These are phyloP conservation scores for Tachycineta bicolor DNA, from an alignment of 2,113 vertebrate genomes.

Conservation along the genomic window DNA sequence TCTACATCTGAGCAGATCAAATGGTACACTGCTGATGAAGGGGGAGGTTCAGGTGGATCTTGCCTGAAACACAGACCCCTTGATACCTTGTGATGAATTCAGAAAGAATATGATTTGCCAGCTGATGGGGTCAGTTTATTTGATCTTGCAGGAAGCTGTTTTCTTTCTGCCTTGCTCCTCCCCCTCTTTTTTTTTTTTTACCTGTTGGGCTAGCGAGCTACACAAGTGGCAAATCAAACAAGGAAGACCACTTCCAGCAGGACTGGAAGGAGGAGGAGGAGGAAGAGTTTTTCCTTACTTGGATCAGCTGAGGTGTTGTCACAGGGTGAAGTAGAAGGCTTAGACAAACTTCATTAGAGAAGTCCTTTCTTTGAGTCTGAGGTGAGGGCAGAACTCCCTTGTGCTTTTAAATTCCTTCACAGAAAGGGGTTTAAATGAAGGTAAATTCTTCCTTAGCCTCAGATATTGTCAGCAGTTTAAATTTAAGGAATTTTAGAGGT, in stretches of 20 bases:
- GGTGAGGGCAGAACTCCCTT: neutral
- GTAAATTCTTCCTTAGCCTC: neutral
- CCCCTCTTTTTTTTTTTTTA: rapidly evolving
- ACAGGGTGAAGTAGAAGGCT: neutral
- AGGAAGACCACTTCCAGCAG: neutral
- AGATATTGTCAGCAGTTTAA: neutral
- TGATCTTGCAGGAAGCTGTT: neutral
- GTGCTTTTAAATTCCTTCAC: neutral
- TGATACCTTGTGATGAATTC: neutral
- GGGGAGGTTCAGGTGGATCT: neutral
- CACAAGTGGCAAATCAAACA: neutral
- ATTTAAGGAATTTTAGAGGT: neutral
- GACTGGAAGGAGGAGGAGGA: neutral
- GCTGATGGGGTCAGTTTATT: neutral
- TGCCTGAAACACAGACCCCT: neutral
- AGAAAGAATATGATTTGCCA: neutral
- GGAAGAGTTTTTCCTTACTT: neutral
- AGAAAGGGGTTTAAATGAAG: neutral
- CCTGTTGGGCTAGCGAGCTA: rapidly evolving
- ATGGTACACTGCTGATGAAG: neutral
- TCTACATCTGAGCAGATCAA: neutral
- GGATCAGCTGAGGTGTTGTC: neutral
- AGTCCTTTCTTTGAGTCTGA: neutral
- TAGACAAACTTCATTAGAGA: neutral
- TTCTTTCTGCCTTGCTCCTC: neutral